Conservation (phyloP, 1,140 invertebrate genomes). For the Drosophila gunungcola region DNA sequence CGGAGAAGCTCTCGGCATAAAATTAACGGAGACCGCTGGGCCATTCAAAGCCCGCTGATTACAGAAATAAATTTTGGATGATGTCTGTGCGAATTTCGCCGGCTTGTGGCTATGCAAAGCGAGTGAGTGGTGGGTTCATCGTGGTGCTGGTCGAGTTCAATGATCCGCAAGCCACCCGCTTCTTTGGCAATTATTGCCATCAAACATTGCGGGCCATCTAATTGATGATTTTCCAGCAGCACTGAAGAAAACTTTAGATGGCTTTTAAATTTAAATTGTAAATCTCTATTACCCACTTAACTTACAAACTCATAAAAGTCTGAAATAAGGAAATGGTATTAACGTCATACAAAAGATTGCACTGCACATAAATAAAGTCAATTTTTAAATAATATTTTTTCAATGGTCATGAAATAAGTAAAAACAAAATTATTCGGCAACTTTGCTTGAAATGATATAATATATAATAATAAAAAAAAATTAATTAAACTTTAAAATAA, state of each 20-base stretch:
- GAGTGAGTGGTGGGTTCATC: conserved; percentile 55
- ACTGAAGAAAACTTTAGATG: conserved; percentile 10
- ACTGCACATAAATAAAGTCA: too few relatives aligned
- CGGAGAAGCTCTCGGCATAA: conserved; percentile 51
- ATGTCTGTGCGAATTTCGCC: conserved; percentile 64
- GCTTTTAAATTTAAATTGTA: neutral
- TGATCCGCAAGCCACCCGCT: conserved; percentile 55
- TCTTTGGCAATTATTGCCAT: conserved; percentile 31
- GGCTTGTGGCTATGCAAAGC: conserved; percentile 59
- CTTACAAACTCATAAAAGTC: too few relatives aligned
- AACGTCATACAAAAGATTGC: too few relatives aligned
- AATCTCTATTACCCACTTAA: neutral
- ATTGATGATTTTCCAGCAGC: conserved; percentile 42
- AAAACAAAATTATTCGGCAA: too few relatives aligned
- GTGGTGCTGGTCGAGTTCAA: conserved; percentile 61
- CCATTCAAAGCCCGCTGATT: conserved; percentile 53
- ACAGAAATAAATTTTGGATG: conserved; percentile 59
- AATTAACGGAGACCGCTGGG: conserved; percentile 42
- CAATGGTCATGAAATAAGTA: too few relatives aligned
- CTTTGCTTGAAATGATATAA: too few relatives aligned
- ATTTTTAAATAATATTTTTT: too few relatives aligned
- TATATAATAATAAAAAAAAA: too few relatives aligned
- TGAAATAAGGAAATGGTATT: too few relatives aligned
- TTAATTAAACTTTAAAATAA: too few relatives aligned
- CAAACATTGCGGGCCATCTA: neutral